A percentile compares a stretch with the other conserved stretches of the same genome.
Conservation (phyloP, 2,113 vertebrate species). For the Leucosticte australis region DNA sequence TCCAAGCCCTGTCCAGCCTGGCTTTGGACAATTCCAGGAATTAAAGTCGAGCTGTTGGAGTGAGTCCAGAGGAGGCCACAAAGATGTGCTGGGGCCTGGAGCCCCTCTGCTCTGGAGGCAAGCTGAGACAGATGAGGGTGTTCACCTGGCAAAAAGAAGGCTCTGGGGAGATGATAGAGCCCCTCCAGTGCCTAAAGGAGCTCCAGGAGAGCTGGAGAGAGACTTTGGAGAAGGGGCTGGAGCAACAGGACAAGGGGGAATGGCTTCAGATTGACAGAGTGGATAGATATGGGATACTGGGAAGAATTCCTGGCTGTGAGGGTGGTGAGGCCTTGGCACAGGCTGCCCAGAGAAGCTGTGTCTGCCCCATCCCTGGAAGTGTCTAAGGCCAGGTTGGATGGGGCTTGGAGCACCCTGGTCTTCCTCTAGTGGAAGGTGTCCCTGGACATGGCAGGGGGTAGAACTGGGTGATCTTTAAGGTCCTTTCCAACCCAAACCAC, state of each 20-base stretch:
- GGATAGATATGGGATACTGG: background rate
- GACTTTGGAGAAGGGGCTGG: background rate
- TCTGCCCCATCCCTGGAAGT: background rate
- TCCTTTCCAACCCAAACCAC: background rate
- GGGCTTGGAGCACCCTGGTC: background rate
- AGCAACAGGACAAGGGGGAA: background rate
- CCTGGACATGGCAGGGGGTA: background rate
- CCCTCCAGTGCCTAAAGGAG: background rate
- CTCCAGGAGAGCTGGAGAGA: background rate
- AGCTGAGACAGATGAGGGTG: background rate
- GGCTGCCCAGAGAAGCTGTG: background rate
- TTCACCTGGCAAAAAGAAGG: background rate
- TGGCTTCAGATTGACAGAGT: background rate
- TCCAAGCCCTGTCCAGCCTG: background rate
- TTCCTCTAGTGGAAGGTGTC: background rate
- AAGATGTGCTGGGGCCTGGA: background rate
- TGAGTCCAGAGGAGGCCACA: fast-evolving
- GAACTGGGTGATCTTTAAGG: background rate
- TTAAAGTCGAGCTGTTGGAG: background rate
- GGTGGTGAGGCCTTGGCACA: background rate
- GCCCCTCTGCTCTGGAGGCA: background rate
- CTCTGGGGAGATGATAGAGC: background rate
- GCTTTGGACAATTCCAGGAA: background rate
- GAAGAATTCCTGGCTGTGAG: background rate
- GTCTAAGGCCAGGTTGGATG: background rate